Evolutionary conservation across 2,797 vertebrate species (phyloP).

Genomic region (Micrastur ruficollis): DNA sequence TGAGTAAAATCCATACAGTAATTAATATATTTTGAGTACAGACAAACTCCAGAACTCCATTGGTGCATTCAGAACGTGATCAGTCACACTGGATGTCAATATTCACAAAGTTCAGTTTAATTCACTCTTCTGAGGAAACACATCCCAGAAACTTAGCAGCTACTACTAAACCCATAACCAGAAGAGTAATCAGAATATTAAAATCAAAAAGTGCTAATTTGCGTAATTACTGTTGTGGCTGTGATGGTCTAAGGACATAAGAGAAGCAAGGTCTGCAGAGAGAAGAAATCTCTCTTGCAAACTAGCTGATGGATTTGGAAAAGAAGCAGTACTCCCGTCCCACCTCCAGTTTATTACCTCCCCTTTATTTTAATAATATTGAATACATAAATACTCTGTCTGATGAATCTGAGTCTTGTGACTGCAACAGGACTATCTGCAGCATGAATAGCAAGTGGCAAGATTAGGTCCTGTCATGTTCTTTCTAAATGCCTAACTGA

Average conservation of each 20-base stretch:
- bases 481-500: neutral
- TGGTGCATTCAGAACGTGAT: neutral
- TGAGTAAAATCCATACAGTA: neutral
- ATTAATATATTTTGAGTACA: neutral
- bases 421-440: neutral
- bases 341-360: neutral
- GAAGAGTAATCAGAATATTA: neutral
- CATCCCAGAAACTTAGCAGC: neutral
- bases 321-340: neutral
- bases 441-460: neutral
- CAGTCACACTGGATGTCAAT: neutral
- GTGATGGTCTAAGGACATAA: neutral
- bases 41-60: neutral
- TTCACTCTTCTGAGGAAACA: neutral
- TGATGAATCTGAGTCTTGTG: neutral
- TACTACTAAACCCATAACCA: neutral
- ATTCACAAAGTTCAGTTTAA: neutral
- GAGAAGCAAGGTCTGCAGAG: neutral
- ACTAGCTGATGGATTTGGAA: neutral
- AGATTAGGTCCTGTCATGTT: neutral
- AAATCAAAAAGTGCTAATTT: neutral
- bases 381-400: neutral
- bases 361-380: neutral
- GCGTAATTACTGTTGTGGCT: neutral
- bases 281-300: neutral